Percentiles rank a stretch among this genome's conserved stretches.
phyloP scores from a whole-genome alignment of 2,113 vertebrate species.

The Gymnocephalus cernua region DNA sequence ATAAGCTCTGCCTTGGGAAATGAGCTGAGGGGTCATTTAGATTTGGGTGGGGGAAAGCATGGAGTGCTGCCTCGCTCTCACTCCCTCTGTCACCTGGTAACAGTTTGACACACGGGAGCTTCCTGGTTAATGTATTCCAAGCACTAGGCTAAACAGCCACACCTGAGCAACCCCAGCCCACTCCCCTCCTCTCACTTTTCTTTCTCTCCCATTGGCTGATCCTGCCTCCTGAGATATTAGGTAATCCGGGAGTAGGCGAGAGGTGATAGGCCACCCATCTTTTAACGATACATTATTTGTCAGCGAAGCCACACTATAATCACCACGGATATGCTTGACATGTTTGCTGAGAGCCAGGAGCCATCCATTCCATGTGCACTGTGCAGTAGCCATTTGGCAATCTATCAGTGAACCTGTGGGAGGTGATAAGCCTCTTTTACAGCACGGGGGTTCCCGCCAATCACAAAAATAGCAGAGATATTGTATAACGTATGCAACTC shows the following conservation, averaged over 20 bases:
- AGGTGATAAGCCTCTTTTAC: slow-evolving; percentile 67
- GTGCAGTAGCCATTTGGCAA: slow-evolving; percentile 53
- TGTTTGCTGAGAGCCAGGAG: slow-evolving; percentile 59
- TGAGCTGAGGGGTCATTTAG: slow-evolving; percentile 74
- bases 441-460: slow-evolving; percentile 53
- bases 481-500: slow-evolving; percentile 29
- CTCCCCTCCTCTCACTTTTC: not conserved
- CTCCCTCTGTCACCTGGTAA: slow-evolving; percentile 75
- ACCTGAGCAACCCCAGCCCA: slow-evolving; percentile 61
- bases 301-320: slow-evolving; percentile 24
- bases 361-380: slow-evolving; percentile 32
- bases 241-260: slow-evolving; percentile 61
- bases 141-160: slow-evolving; percentile 57
- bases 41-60: slow-evolving; percentile 38
- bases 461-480: slow-evolving; percentile 46
- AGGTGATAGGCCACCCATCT: slow-evolving; percentile 57
- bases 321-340: slow-evolving; percentile 62
- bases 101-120: slow-evolving; percentile 63
- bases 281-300: slow-evolving; percentile 57
- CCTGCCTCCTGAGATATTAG: slow-evolving; percentile 72
- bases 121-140: slow-evolving; percentile 69
- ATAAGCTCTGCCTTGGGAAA: slow-evolving; percentile 73
- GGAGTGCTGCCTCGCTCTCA: slow-evolving; percentile 29
- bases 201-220: slow-evolving; percentile 53
- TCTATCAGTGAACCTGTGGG: slow-evolving; percentile 63